phyloP scores from a whole-genome alignment of 1,140 invertebrate genomes.

The Apolygus lucorum region DNA sequence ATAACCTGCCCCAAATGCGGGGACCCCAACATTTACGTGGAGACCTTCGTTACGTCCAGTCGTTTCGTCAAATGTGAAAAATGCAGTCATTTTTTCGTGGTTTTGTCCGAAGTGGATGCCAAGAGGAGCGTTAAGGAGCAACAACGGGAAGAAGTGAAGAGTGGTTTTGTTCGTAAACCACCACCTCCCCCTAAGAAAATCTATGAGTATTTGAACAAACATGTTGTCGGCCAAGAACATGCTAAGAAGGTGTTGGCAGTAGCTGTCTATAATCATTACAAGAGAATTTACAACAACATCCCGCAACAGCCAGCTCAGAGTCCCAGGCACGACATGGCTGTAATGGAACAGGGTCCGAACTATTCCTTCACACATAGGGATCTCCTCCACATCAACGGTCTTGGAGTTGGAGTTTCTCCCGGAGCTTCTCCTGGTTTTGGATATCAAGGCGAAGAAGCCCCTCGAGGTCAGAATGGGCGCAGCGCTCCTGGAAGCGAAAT shows the following conservation, averaged over 20 bases:
- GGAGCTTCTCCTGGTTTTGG: constrained; percentile 22
- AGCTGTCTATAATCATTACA: constrained; percentile 98
- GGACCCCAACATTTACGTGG: constrained; percentile 90
- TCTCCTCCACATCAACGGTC: constrained; percentile 72
- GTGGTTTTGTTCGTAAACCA: constrained; percentile 61
- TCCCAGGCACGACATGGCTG: constrained; percentile 42
- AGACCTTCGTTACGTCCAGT: constrained; percentile 87
- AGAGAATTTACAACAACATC: constrained; percentile 89
- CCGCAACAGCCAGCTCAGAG: constrained; percentile 36
- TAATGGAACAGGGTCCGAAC: constrained; percentile 55
- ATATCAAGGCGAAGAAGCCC: constrained; percentile 26
- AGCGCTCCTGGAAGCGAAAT: constrained; percentile 63
- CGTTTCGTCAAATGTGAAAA: constrained; percentile 97
- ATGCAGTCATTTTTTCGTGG: constrained; percentile 97
- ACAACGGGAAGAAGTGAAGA: constrained; percentile 49
- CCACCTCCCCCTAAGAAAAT: constrained; percentile 92
- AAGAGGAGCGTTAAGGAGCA: constrained; percentile 74
- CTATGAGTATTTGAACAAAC: constrained; percentile 88
- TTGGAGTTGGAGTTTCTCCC: constrained; percentile 48
- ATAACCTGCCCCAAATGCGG: constrained; percentile 89
- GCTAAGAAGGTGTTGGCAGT: constrained; percentile 98
- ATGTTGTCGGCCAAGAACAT: constrained; percentile 95
- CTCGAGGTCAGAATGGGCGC: not conserved
- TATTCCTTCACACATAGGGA: constrained; percentile 68
- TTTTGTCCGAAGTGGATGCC: constrained; percentile 82